phyloP scores from a whole-genome alignment of 2,888 invertebrate genomes.

The Thymelicus acteon region DNA sequence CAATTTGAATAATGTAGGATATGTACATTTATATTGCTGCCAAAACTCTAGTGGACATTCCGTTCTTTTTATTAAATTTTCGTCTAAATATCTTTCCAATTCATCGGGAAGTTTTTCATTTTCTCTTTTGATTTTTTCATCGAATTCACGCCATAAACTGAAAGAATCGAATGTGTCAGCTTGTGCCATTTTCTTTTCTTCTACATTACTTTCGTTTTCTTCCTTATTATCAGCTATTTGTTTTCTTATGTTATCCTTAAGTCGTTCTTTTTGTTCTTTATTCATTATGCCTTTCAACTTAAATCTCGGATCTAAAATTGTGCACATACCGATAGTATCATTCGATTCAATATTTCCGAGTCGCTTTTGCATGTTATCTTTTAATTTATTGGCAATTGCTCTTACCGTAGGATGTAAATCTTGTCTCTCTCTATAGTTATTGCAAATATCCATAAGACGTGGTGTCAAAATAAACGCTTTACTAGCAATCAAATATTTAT shows the following conservation, averaged over 20 bases:
- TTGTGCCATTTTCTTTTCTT: no score
- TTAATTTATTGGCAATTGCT: not conserved
- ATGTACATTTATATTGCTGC: not conserved
- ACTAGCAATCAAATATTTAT: constrained; percentile 39
- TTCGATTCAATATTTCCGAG: constrained; percentile 32
- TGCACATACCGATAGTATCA: constrained; percentile 24
- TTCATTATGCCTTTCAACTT: constrained; percentile 21
- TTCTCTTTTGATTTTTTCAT: not conserved
- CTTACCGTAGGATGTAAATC: not conserved
- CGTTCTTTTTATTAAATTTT: constrained; percentile 16
- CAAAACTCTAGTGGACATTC: constrained; percentile 24
- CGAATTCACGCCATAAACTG: constrained; percentile 7
- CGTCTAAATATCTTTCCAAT: constrained; percentile 11
- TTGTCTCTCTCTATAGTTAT: constrained; percentile 3
- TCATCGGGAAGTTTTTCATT: constrained; percentile 3
- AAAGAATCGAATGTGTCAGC: not conserved
- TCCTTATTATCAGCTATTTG: not conserved
- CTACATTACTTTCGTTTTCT: no score
- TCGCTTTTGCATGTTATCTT: not conserved
- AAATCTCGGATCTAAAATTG: constrained; percentile 36
- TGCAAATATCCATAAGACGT: constrained; percentile 20
- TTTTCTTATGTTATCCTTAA: constrained; percentile 10
- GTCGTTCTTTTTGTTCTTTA: constrained; percentile 6
- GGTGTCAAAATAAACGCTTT: constrained; percentile 33
- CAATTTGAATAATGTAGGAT: not conserved